Evolutionary conservation across 2,113 vertebrate genomes (phyloP), one percentile per base, ranked within the genome.

Genomic region (Chrysochloris asiatica): DNA sequence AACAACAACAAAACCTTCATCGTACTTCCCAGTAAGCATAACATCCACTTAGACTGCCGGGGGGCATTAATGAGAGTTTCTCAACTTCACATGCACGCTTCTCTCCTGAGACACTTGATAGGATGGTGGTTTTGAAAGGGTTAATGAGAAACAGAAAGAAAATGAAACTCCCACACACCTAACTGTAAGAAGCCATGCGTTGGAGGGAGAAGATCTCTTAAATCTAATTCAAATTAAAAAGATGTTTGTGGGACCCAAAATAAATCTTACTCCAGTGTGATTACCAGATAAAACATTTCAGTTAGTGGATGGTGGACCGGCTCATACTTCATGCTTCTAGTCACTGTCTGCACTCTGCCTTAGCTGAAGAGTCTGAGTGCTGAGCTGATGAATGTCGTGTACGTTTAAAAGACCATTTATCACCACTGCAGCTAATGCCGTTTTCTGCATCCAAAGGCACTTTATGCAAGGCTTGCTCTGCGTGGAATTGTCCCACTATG

Each of bases 161-260:
- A 75, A 75, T 48, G 22, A 63, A 45, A 30, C 5, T 17, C 19
- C 45, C 12, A 71, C 75, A 80, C 78, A 52, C 45, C 50, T 69
- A 93, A 54, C n/a, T 81, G 71, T 21, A 93, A 54, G 59, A 88
- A 75, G 48, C 61, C 73, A 59, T 75, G 63, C 72, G 71, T 86
- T 26, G 28, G 79, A 80, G 45, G 73, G 41, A 88, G 77, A 73
- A 71, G 69, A 78, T 59, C 78, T 77, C 83, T 54, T 76, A 93
- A 94, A 96, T 95, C 94, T 94, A 94, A 96, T 94, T 95, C 96
- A 96, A 96, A 95, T 94, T 92, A 94, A 96, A 91, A 96, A 93
- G 93, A 94, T 94, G 92, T 95, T 95, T 96, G 77, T 90, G 92
- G 95, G 94, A 92, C 81, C 77, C 33, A 86, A 92, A 96, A 94